Base-by-base conservation (phyloP, 2,113 vertebrate species). In the Tonatia bakeri region DNA sequence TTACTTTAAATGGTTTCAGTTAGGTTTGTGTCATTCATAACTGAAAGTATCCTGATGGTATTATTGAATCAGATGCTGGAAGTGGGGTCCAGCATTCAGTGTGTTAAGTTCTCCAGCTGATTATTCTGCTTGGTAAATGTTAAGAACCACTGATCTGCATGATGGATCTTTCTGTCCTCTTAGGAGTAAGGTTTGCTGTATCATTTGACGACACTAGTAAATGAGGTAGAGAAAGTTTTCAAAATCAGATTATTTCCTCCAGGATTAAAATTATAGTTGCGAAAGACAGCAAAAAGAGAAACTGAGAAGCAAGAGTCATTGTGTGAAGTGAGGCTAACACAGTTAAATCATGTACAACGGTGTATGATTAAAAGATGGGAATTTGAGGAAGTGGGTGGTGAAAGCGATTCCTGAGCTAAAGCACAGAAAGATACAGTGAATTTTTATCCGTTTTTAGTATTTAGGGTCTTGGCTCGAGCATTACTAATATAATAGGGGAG, bases 281-380 rank as follows among this genome's bases (percentile, higher is more conserved):
- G 16, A 64, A 83, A 79, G n/a, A 94, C 5, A 87, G 6, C 54
- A 94, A 92, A 91, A 76, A 72, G 6, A 96, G 9, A 91, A 91
- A 61, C n/a, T 50, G 0, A 64, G 73, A 94, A 56, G 22, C 17
- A 64, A 80, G 16, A 40, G 31, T 43, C 17, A 54, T 3, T 1
- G 20, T 65, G 6, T 81, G 67, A 92, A 85, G 67, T 6, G 31
- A 76, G 38, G 43, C 43, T 94, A 64, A 67, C 61, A 31, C 12
- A 36, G n/a, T 91, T 76, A 96, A 90, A 45, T 43, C 73, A 36
- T 9, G 17, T 14, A 50, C 2, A 76, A 22, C 22, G 31, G 19
- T 19, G 24, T 20, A 28, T 38, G 73, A 61, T 28, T 70, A 54
- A 86, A 91, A 16, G 20, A 94, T 84, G 17, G 50, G 47, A 38